Base-by-base conservation (phyloP, 2,888 invertebrate genomes). In the Phania funesta region DNA sequence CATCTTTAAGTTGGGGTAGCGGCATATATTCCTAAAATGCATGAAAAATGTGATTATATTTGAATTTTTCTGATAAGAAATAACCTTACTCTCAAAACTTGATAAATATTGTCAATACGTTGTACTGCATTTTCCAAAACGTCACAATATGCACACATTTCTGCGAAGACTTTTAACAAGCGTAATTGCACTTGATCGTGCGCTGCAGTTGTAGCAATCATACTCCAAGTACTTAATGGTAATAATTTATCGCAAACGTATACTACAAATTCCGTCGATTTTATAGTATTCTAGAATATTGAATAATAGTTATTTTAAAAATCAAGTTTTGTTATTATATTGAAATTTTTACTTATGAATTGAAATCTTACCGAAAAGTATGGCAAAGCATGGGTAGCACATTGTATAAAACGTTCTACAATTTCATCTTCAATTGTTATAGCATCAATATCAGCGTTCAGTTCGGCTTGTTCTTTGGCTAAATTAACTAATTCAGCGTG, bases 401-500 rank as follows among this genome's bases (percentile, higher is more conserved):
- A 98, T 87, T 96, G 95, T 85, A 97, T 93, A 52, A 98, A 93
- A 87, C 96, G 93, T 87, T 95, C 95, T 13, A 94, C 92, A 91
- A 94, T 93, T 89, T 97, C 96, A 78, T 94, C 93, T 85, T 95
- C 94, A 5, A 91, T 89, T 38, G 89, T 89, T 54, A 90, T 88
- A 1, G 87, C 86, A 74, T 91, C 91, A 67, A 92, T 93, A 71
- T 93, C 92, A 80, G 94, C 93, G 87, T 95, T 94, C 84, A 98
- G 92, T 89, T 98, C 97, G 11, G 97, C 96, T 88, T 98, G 95
- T 84, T 97, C 96, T 16, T 95, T 94, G 11, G 98, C 94, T 84
- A 98, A 93, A 85, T 96, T 95, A 9, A 98, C 94, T 32, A 99
- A 92, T 90, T 97, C 96, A 85, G 96, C 95, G 88, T 98, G 96